These are phyloP conservation scores for Macaca nemestrina DNA, from an alignment of 2,113 vertebrate genomes.

Conservation along the genomic window DNA sequence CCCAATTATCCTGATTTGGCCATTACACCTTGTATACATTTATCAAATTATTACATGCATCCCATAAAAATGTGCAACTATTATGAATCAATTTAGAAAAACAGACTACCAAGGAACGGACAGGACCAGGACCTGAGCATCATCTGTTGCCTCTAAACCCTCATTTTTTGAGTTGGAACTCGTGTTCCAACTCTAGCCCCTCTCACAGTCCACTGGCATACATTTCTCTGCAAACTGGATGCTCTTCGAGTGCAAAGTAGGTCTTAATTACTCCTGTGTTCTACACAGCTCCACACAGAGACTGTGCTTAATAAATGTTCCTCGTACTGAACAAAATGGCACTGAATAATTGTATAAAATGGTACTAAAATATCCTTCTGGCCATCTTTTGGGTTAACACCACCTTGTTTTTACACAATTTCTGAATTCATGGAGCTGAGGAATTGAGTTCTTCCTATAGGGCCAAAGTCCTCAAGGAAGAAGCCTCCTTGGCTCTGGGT, in stretches of 20 bases:
- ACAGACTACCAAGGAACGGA: neutral
- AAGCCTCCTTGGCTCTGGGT: no score
- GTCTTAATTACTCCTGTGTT: neutral
- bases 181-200: neutral
- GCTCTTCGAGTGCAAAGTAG: no score
- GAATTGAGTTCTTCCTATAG: neutral
- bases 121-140: neutral
- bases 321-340: neutral
- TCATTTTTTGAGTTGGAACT: neutral
- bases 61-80: neutral
- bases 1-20: neutral
- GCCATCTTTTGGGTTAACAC: neutral
- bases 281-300: neutral
- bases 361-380: neutral
- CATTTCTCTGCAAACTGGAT: neutral
- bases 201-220: accelerated
- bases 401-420: neutral
- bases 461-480: neutral
- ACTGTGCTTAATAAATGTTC: neutral
- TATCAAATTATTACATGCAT: neutral
- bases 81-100: neutral
- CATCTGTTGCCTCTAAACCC: neutral
- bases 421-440: neutral
- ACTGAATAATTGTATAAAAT: neutral
- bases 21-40: neutral